These are phyloP conservation scores for Acutogordius australiensis DNA, from an alignment of 2,888 invertebrate species.

Conservation along the genomic window DNA sequence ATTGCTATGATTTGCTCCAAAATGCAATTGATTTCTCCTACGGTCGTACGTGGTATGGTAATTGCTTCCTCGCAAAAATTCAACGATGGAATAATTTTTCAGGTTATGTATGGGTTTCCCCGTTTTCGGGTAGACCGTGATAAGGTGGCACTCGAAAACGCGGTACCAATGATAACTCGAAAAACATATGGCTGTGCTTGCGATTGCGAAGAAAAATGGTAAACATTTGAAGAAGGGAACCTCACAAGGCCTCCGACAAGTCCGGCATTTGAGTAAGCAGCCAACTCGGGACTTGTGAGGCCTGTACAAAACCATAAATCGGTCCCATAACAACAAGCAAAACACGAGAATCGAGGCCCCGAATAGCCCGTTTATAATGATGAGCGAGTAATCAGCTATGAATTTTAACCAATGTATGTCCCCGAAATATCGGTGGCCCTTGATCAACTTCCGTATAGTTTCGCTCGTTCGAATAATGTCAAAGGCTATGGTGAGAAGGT, in stretches of 20 bases:
- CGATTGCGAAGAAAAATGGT: not conserved
- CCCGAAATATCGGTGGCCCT: not conserved
- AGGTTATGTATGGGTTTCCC: no score
- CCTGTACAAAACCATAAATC: not conserved
- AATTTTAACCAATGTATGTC: not conserved
- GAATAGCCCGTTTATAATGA: conserved; percentile 3
- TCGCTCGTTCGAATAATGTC: not conserved
- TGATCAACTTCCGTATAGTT: not conserved
- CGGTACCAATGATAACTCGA: not conserved
- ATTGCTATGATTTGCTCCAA: no score
- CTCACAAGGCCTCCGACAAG: not conserved
- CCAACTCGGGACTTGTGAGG: not conserved
- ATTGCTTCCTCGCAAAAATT: no score
- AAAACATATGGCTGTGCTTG: not conserved
- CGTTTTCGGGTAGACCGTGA: no score
- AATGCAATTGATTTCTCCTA: no score
- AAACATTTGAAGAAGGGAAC: not conserved
- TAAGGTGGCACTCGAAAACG: not conserved
- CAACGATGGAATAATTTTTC: no score
- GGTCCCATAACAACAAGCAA: not conserved
- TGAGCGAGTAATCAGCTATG: not conserved
- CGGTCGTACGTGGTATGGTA: no score
- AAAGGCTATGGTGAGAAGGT: not conserved
- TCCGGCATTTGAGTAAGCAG: not conserved
- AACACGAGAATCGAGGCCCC: not conserved